Percentiles rank a stretch among this genome's conserved stretches.
These are phyloP conservation scores for Drosophila prosaltans DNA, from an alignment of 1,140 invertebrate genomes.

Conservation along the genomic window DNA sequence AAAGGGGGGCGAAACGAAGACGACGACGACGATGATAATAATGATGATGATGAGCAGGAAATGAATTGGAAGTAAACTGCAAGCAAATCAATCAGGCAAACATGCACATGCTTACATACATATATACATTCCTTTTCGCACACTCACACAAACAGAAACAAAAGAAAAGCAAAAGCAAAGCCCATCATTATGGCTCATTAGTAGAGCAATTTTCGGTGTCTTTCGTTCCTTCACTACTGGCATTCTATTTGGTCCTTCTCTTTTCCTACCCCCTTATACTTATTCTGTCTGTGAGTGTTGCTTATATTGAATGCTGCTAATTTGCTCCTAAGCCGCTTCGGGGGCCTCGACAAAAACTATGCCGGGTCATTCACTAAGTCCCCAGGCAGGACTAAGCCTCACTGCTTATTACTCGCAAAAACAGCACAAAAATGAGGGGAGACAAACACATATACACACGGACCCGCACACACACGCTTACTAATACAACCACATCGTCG, in stretches of 20 bases:
- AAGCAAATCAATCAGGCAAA: slow-evolving; percentile 72
- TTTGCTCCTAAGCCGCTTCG: slow-evolving; percentile 39
- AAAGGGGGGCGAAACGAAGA: slow-evolving; percentile 28
- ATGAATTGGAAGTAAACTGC: slow-evolving; percentile 71
- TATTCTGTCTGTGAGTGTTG: slow-evolving; percentile 24
- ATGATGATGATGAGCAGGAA: slow-evolving; percentile 37
- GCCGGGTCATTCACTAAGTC: slow-evolving; percentile 46
- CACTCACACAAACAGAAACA: slow-evolving; percentile 32
- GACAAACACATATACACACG: slow-evolving; percentile 22
- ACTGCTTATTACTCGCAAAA: slow-evolving; percentile 69
- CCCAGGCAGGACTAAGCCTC: slow-evolving; percentile 54
- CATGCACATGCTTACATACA: slow-evolving; percentile 46
- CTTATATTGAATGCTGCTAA: slow-evolving; percentile 57
- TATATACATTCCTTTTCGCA: neutral
- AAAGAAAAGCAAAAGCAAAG: slow-evolving; percentile 52
- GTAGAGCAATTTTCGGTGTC: slow-evolving; percentile 68
- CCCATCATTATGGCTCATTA: slow-evolving; percentile 80
- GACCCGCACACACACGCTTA: neutral
- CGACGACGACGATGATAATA: slow-evolving; percentile 28
- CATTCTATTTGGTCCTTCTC: slow-evolving; percentile 73
- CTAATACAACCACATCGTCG: neutral
- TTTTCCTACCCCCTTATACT: slow-evolving; percentile 70
- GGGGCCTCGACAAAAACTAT: slow-evolving; percentile 62
- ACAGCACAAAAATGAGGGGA: slow-evolving; percentile 7
- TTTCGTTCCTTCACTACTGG: slow-evolving; percentile 21